A percentile compares a stretch with the other conserved stretches of the same genome.
These are phyloP conservation scores for Rousettus madagascariensis DNA, from an alignment of 2,797 vertebrate species.

Conservation along the genomic window DNA sequence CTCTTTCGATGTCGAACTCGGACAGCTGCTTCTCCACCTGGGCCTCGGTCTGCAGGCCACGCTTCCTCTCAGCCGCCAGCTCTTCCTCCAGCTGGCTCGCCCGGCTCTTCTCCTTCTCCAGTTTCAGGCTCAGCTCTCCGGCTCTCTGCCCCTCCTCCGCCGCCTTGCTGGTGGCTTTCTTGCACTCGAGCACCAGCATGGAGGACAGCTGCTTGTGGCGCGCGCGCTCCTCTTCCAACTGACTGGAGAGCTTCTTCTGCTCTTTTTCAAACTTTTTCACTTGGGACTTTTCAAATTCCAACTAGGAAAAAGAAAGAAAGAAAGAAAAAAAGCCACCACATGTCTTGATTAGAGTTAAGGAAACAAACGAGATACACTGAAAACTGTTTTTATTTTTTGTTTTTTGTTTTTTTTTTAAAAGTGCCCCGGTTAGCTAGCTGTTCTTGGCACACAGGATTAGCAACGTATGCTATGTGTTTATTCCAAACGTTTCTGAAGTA, in stretches of 20 bases:
- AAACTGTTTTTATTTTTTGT: too few relatives aligned
- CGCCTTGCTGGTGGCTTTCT: constrained; percentile 92
- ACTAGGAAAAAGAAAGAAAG: constrained; percentile 79
- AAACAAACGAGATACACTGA: background rate
- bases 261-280: constrained; percentile 93
- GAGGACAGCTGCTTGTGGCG: constrained; percentile 95
- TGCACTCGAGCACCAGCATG: constrained; percentile 92
- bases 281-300: constrained; percentile 95
- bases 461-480: fast-evolving
- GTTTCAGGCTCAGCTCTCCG: constrained; percentile 86
- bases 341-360: constrained; percentile 23
- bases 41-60: constrained; percentile 89
- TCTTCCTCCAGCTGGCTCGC: constrained; percentile 87
- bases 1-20: constrained; percentile 92
- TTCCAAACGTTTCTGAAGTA: background rate
- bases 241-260: constrained; percentile 88
- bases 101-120: constrained; percentile 91
- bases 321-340: background rate
- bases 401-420: too few relatives aligned
- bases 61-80: constrained; percentile 88
- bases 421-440: background rate
- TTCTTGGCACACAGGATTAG: background rate
- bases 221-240: constrained; percentile 92
- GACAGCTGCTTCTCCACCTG: constrained; percentile 91
- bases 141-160: constrained; percentile 93